Percentiles rank a stretch among this genome's conserved stretches.
Evolutionary conservation across 2,113 vertebrate species (phyloP).

Genomic region (Cryptoleucopteryx plumbea): DNA sequence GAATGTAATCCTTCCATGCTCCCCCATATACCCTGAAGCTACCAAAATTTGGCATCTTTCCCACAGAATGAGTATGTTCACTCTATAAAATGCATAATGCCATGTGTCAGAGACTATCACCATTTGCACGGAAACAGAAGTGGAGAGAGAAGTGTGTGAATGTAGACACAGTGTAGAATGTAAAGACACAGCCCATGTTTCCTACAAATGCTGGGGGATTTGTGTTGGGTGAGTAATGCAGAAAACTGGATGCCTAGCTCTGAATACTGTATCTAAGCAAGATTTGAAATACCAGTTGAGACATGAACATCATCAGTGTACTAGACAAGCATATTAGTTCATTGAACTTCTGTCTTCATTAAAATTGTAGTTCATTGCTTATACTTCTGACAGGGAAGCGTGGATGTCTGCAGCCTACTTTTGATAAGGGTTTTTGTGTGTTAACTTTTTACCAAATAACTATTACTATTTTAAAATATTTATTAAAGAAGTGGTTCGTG

Average conservation of each 20-base stretch:
- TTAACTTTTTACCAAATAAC: not conserved
- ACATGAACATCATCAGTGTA: not conserved
- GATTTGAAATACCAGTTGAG: not conserved
- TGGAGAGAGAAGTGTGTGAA: not conserved
- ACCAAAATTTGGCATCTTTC: not conserved
- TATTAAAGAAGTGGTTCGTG: not conserved
- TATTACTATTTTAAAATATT: not conserved
- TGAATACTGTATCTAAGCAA: not conserved
- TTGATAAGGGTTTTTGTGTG: not conserved
- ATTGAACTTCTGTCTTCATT: not conserved
- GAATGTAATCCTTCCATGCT: not conserved
- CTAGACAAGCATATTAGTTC: not conserved
- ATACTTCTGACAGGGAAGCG: not conserved
- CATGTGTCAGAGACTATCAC: not conserved
- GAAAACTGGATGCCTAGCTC: not conserved
- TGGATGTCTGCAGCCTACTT: not conserved
- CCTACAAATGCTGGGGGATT: not conserved
- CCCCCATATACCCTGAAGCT: not conserved
- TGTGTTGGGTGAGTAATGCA: not conserved
- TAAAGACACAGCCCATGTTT: not conserved
- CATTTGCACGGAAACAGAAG: not conserved
- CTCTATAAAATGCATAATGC: not conserved
- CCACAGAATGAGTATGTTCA: not conserved
- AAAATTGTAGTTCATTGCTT: not conserved
- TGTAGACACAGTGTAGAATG: not conserved